Evolutionary conservation across 2,113 vertebrate species (phyloP), one percentile per base, ranked within the genome.

Genomic region (Sula dactylatra): DNA sequence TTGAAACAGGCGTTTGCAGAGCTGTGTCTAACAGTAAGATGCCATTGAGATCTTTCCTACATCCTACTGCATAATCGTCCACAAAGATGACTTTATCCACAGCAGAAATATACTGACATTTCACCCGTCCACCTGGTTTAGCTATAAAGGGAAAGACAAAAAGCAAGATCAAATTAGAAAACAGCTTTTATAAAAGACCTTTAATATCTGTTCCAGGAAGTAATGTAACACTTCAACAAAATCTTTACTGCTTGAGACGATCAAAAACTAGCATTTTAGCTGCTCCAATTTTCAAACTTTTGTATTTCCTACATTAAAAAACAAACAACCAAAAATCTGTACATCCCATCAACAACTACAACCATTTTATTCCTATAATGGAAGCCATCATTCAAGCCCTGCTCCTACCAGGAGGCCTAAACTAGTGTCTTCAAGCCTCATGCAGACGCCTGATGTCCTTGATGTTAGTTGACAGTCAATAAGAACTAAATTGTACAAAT

Each of bases 61-160:
- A 99, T 90, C 99, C 99, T 90, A 99, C 99, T 82, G 99, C 99
- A 89, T 99, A 99, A 98, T 99, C 99, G 4, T 99, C 99, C 98
- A 99, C 99, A 97, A 99, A 99, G 97, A 99, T 98, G 97, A 99
- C 99, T 98, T 99, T 99, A 98, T 99, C 99, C 98, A 99, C 99
- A 64, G 99, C 98, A 66, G 99, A 99, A 96, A 99, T 99, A 98
- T 99, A 99, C 97, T 99, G 99, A 98, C 99, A 99, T 96, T 99
- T 99, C 98, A 99, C 99, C 65, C 99, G 99, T 86, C 99, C 99
- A 49, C 99, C 99, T 40, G 99, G 99, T 98, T 99, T 99, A 91
- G 99, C 99, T 99, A 97, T 27, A 77, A 95, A 98, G 77, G 58
- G 40, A 94, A 97, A 91, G 59, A 77, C 12, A 96, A 94, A 95